phyloP scores from a whole-genome alignment of 2,888 invertebrate genomes.

The Esperia sulphurella region DNA sequence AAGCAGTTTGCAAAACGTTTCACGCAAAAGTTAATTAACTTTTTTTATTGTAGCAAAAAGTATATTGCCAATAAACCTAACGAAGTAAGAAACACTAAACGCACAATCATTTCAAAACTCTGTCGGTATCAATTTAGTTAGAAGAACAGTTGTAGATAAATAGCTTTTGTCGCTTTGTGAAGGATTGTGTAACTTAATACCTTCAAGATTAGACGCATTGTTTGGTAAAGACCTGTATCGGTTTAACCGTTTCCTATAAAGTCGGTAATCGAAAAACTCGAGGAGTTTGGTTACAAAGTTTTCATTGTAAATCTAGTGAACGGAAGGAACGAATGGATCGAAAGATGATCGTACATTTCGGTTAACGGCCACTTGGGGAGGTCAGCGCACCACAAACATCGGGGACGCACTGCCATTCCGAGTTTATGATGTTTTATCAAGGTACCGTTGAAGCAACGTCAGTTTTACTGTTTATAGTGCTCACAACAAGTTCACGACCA shows the following conservation, averaged over 20 bases:
- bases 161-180: conserved; percentile 26
- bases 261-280: conserved; percentile 3
- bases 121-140: conserved; percentile 26
- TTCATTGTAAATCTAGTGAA: conserved; percentile 14
- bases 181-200: conserved; percentile 41
- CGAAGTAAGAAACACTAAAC: conserved; percentile 4
- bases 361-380: conserved; percentile 49
- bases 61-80: conserved; percentile 5
- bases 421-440: conserved; percentile 64
- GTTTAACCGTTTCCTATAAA: conserved; percentile 30
- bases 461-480: conserved; percentile 40
- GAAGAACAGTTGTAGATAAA: conserved; percentile 33
- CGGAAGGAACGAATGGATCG: conserved; percentile 32
- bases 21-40: conserved; percentile 24
- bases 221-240: conserved; percentile 19
- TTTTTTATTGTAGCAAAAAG: conserved; percentile 7
- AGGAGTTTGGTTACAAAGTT: background rate
- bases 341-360: conserved; percentile 41
- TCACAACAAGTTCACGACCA: conserved; percentile 7
- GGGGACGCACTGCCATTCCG: conserved; percentile 38
- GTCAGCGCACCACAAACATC: conserved; percentile 56
- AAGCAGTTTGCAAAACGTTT: conserved; percentile 20
- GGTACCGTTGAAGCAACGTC: conserved; percentile 49
- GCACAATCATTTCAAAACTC: conserved; percentile 16
- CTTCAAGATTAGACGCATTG: conserved; percentile 35